These are phyloP conservation scores for Pelmatolapia mariae DNA, from an alignment of 2,113 vertebrate genomes.

Conservation along the genomic window DNA sequence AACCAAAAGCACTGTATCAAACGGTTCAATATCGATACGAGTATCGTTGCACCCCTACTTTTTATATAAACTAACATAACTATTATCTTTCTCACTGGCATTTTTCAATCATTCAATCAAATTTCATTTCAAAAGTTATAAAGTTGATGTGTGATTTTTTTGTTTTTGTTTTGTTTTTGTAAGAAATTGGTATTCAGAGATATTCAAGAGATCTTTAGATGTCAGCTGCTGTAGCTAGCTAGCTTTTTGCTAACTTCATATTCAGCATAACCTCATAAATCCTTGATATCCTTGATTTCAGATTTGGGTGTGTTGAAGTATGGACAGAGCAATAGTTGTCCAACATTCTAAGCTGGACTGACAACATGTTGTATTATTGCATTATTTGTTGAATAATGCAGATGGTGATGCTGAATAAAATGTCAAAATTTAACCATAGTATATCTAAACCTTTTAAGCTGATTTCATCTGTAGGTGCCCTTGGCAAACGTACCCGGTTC, in stretches of 20 bases:
- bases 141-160: background rate
- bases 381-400: background rate
- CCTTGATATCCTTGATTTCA: background rate
- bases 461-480: conserved; percentile 74
- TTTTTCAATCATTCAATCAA: background rate
- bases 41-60: too few relatives aligned
- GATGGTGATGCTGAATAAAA: background rate
- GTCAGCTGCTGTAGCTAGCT: background rate
- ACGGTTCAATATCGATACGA: too few relatives aligned
- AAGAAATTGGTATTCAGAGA: background rate
- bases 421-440: background rate
- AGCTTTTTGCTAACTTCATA: background rate
- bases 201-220: background rate
- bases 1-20: too few relatives aligned
- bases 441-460: background rate
- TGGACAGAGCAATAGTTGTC: background rate
- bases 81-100: fast-evolving
- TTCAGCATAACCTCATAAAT: background rate
- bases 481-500: conserved; percentile 92
- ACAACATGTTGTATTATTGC: background rate
- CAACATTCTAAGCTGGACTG: background rate
- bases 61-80: background rate
- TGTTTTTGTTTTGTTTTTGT: fast-evolving
- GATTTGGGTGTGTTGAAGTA: background rate
- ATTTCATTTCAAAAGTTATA: background rate